A percentile compares a stretch with the other conserved stretches of the same genome.
Conservation (phyloP, 2,797 vertebrate genomes). For the Alectoris magna region DNA sequence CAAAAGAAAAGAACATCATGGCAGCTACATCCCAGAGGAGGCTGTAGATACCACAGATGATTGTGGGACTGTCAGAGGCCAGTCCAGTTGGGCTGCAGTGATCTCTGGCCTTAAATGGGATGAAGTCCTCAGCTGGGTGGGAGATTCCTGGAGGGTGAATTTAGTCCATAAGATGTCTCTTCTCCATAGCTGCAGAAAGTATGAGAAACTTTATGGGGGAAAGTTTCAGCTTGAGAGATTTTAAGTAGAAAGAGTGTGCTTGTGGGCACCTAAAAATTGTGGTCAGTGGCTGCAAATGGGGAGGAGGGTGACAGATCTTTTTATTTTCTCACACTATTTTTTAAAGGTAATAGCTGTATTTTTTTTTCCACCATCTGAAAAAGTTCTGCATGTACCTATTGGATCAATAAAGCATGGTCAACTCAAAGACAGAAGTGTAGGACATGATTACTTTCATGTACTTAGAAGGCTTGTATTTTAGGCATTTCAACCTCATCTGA, state of each 20-base stretch:
- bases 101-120: neutral
- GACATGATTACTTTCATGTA: neutral
- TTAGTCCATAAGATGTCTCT: neutral
- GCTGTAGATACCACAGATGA: neutral
- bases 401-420: neutral
- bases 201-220: fast-evolving
- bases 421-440: neutral
- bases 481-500: neutral
- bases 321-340: neutral
- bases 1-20: neutral
- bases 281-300: neutral
- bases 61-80: neutral
- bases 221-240: neutral
- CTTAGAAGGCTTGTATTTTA: neutral
- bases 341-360: neutral
- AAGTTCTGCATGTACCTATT: neutral
- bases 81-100: neutral
- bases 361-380: neutral
- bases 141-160: neutral
- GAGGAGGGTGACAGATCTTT: neutral
- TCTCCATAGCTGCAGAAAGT: neutral
- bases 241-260: neutral
- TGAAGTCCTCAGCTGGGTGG: neutral
- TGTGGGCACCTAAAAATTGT: neutral
- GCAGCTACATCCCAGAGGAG: neutral